These are phyloP conservation scores for Aelia acuminata DNA, from an alignment of 2,888 invertebrate species.

Conservation along the genomic window DNA sequence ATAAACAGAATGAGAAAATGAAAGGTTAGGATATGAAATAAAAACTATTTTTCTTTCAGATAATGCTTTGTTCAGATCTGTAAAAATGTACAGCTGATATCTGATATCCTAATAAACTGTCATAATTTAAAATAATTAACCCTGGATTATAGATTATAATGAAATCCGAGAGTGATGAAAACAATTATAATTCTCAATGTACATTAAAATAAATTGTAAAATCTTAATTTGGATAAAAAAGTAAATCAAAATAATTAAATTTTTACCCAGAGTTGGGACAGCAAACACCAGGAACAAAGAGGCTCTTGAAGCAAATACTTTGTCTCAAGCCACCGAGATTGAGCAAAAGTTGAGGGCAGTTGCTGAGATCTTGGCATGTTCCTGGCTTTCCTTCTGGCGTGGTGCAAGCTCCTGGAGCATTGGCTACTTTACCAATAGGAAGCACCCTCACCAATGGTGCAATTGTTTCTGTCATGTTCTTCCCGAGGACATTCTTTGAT, in stretches of 20 bases:
- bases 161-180: too few relatives aligned
- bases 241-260: neutral
- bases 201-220: too few relatives aligned
- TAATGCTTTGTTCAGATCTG: too few relatives aligned
- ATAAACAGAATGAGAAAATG: neutral
- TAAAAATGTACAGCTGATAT: too few relatives aligned
- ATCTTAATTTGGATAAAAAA: too few relatives aligned
- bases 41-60: too few relatives aligned
- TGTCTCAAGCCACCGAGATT: conserved; percentile 86
- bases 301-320: conserved; percentile 90
- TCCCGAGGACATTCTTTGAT: conserved; percentile 83
- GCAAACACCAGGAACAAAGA: conserved; percentile 93
- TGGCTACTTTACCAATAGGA: conserved; percentile 68
- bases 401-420: conserved; percentile 73
- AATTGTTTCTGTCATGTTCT: conserved; percentile 85
- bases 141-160: too few relatives aligned
- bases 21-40: neutral
- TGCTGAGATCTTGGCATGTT: conserved; percentile 88
- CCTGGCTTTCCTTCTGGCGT: conserved; percentile 87
- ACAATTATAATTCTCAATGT: too few relatives aligned
- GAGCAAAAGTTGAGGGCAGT: conserved; percentile 86
- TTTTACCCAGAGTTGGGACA: conserved; percentile 74
- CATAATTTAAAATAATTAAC: too few relatives aligned
- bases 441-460: conserved; percentile 79
- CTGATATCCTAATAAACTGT: too few relatives aligned